Evolutionary conservation across 2,113 vertebrate species (phyloP).

Genomic region (Phaethornis superciliosus): DNA sequence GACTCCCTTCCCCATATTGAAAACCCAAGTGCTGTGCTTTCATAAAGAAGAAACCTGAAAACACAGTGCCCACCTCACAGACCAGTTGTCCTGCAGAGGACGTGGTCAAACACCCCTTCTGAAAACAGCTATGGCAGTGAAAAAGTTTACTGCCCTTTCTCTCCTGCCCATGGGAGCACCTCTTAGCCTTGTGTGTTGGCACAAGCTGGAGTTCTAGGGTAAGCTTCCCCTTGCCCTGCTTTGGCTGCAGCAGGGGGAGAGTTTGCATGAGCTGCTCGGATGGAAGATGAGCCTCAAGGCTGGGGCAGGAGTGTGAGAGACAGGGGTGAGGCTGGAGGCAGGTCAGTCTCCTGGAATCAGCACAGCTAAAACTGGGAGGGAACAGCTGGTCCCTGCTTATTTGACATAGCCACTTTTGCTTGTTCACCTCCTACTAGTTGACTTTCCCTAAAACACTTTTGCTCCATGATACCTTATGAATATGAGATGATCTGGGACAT

Average conservation of each 20-base stretch:
- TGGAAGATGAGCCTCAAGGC: not conserved
- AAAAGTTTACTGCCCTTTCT: not conserved
- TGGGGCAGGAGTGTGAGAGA: not conserved
- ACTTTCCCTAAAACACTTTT: not conserved
- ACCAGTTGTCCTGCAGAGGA: not conserved
- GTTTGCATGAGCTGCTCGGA: not conserved
- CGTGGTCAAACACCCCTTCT: not conserved
- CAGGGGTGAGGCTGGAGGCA: not conserved
- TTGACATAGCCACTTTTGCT: not conserved
- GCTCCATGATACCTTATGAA: rapidly evolving
- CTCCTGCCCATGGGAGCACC: not conserved
- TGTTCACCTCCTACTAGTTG: not conserved
- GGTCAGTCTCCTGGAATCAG: not conserved
- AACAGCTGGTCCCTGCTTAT: not conserved
- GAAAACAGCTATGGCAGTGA: not conserved
- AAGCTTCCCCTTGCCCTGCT: not conserved
- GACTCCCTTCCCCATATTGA: not conserved
- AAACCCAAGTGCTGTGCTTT: not conserved
- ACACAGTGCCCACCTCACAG: not conserved
- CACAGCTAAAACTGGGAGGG: not conserved
- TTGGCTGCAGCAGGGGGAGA: not conserved
- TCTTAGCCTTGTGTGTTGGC: not conserved
- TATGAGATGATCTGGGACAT: not conserved
- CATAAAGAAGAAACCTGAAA: not conserved
- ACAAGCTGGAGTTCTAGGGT: not conserved